Percentiles rank a stretch among this genome's conserved stretches.
Evolutionary conservation across 2,888 invertebrate genomes (phyloP).

Genomic region (Nysson spinosus): DNA sequence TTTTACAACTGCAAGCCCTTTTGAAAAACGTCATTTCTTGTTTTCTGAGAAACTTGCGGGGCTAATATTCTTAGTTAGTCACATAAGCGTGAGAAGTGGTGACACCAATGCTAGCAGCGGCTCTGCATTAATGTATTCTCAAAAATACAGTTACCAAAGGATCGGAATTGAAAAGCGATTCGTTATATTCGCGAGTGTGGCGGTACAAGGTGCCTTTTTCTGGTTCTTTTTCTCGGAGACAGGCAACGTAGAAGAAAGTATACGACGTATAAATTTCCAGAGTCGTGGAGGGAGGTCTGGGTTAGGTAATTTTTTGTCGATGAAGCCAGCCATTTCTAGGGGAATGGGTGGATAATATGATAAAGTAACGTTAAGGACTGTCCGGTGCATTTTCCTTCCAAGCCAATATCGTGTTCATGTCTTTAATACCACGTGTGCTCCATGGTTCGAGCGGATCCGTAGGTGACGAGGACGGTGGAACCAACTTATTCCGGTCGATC

Average conservation of each 20-base stretch:
- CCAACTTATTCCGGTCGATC: slow-evolving; percentile 59
- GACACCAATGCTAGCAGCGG: no score
- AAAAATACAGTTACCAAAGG: no score
- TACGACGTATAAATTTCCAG: not conserved
- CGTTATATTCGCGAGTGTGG: no score
- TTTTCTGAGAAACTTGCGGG: no score
- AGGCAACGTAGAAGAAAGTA: not conserved
- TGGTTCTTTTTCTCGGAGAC: not conserved
- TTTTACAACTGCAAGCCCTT: no score
- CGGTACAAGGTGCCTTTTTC: no score
- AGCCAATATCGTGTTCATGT: slow-evolving; percentile 85
- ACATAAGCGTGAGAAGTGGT: no score
- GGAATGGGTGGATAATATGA: slow-evolving; percentile 22
- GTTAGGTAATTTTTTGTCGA: not conserved
- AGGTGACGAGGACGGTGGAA: slow-evolving; percentile 60
- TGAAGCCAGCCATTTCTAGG: not conserved
- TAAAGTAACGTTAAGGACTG: slow-evolving; percentile 75
- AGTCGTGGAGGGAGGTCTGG: not conserved
- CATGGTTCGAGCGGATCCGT: slow-evolving; percentile 85
- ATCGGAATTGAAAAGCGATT: no score
- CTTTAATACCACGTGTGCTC: slow-evolving; percentile 84
- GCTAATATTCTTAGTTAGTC: no score
- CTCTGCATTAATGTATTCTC: no score
- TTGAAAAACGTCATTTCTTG: no score
- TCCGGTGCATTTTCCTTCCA: slow-evolving; percentile 80